Base-by-base conservation (phyloP, 2,113 vertebrate species). In the Larimichthys crocea region DNA sequence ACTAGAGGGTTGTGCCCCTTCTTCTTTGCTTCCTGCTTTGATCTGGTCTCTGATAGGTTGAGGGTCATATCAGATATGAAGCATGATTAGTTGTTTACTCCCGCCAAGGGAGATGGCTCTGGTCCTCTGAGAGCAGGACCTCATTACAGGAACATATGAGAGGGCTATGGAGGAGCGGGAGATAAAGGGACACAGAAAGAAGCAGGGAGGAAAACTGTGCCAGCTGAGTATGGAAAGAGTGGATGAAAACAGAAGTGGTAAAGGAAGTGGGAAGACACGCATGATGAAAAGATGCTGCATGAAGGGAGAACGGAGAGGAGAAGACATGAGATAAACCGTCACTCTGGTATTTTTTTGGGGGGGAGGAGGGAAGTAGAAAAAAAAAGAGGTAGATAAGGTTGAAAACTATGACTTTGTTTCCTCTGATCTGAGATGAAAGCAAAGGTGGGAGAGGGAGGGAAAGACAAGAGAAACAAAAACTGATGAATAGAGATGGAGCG, bases 41-140 rank as follows among this genome's bases (percentile, higher is more conserved):
- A 92, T 91, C 75, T 84, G 74, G 73, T 70, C 53, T 72, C 70
- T 46, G 86, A 85, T 76, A 88, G 84, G 85, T 87, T 74, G 44
- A 63, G 79, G 88, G 82, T 83, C 80, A 83, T 42, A 66, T 52
- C 69, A 82, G 59, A 74, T 74, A 76, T 70, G 76, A 77, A 49
- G 60, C 24, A 50, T 84, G 88, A 89, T 88, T 90, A 81, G 84
- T 83, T 90, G 85, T 87, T 86, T 86, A 88, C 76, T 78, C 48
- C 75, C 53, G 64, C 82, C 40, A 29, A 61, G 61, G 74, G 79
- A 90, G 44, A 81, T 53, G 69, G 59, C 56, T 80, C 17, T 52
- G 48, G 62, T 70, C 63, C 67, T 66, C 52, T 85, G 68, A 88
- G 85, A 85, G 88, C 35, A 20, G 52, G 81, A 87, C 76, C 83